Base-by-base conservation (phyloP, 2,888 invertebrate species). In the Nipponacmea schrenckii region DNA sequence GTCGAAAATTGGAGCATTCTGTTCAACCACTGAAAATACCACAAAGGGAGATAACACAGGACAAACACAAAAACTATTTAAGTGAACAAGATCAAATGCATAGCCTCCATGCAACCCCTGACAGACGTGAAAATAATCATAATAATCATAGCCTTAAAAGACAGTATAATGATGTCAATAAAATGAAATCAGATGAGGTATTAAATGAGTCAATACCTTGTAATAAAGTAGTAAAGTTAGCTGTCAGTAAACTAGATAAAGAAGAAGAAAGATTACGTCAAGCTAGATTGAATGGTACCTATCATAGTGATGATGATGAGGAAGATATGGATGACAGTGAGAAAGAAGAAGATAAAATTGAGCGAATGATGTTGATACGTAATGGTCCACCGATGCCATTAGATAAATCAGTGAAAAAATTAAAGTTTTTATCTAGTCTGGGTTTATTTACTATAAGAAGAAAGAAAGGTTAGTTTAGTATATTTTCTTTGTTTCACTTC, bases 201-300 rank as follows among this genome's bases (percentile, higher is more conserved):
- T 56, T 14, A 24, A 20, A 56, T 56, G 56, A 56, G 8, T 20
- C 14, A 20, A 24, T 56, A 20, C 24, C 56, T 56, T 20, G 14
- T 56, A 39, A 39, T 39, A 39, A 8, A 39, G 8, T 39, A 39
- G 39, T 39, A 39, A 20, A 56, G 1, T 20, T 56, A 24, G 24
- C 56, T 24, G 70, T 77, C 12, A 89, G 89, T 76, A 86, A 86
- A 70, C 78, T 89, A 26, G 89, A 89, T 78, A 74, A 84, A 48
- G 84, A 86, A 65, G 87, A 86, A 68, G 72, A 80, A 50, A 82
- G 79, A 48, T 74, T 86, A 64, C 81, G 82, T 27, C 79, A 84
- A 74, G 75, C 81, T 31, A 78, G 86, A 14, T 46, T 74, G 2
- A 79, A 74, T 10, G 79, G 79, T 7, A 74, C 71, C 12, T 79